These are phyloP conservation scores for Araneus ventricosus DNA, from an alignment of 1,140 invertebrate species.

Conservation along the genomic window DNA sequence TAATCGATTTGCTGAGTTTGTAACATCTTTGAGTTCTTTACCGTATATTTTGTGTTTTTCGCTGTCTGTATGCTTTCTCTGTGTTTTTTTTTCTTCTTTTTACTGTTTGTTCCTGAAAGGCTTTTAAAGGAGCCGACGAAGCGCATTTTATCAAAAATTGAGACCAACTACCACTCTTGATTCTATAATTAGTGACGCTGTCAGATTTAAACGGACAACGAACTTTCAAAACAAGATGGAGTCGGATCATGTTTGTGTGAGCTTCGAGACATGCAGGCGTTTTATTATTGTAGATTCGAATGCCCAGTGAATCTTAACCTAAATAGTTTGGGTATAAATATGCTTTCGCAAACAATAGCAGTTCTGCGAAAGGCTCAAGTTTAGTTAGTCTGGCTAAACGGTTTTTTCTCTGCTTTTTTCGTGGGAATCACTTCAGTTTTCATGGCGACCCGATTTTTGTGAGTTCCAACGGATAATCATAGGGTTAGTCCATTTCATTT, in stretches of 20 bases:
- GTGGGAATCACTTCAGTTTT: not conserved
- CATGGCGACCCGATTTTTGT: not conserved
- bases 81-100: too few relatives aligned
- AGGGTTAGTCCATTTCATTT: not conserved
- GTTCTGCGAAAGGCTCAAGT: not conserved
- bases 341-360: too few relatives aligned
- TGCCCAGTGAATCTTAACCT: not conserved
- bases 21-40: too few relatives aligned
- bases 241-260: not conserved
- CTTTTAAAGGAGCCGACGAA: too few relatives aligned
- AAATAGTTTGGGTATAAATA: too few relatives aligned
- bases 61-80: too few relatives aligned
- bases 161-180: not conserved
- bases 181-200: conserved; percentile 25
- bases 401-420: not conserved
- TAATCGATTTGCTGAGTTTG: too few relatives aligned
- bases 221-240: not conserved
- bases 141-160: not conserved
- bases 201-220: not conserved
- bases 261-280: not conserved
- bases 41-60: too few relatives aligned
- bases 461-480: not conserved
- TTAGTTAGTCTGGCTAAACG: not conserved
- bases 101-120: too few relatives aligned
- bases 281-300: not conserved